Percentiles rank a stretch among this genome's conserved stretches.
Conservation (phyloP, 2,113 vertebrate genomes). For the Syrmaticus mikado region DNA sequence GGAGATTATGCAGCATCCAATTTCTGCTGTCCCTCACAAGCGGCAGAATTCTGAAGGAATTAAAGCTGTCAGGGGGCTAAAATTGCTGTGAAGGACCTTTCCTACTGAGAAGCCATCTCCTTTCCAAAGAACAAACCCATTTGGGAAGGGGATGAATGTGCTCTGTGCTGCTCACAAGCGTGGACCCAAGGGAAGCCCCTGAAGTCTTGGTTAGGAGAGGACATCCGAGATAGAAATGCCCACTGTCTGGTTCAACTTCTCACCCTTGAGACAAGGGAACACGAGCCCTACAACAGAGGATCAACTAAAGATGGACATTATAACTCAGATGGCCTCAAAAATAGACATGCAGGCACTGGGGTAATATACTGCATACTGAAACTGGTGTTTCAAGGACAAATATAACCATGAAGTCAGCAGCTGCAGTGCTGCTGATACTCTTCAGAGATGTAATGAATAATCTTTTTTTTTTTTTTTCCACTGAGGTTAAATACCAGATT, state of each 20-base stretch:
- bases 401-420: not conserved
- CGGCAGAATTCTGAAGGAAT: not conserved
- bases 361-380: no score
- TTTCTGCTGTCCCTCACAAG: not conserved
- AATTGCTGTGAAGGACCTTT: not conserved
- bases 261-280: not conserved
- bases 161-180: not conserved
- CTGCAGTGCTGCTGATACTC: not conserved
- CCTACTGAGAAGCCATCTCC: not conserved
- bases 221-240: not conserved
- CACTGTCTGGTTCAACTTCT: not conserved
- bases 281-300: not conserved
- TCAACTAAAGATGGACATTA: not conserved
- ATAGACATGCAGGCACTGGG: rapidly evolving
- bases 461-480: not conserved
- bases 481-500: not conserved
- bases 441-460: not conserved
- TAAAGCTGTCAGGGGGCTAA: not conserved
- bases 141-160: not conserved
- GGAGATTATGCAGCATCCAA: not conserved
- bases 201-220: not conserved
- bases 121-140: not conserved
- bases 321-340: not conserved
- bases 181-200: not conserved
- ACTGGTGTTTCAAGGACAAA: not conserved